Conservation (phyloP, 1,140 invertebrate genomes). For the Drosophila grimshawi region DNA sequence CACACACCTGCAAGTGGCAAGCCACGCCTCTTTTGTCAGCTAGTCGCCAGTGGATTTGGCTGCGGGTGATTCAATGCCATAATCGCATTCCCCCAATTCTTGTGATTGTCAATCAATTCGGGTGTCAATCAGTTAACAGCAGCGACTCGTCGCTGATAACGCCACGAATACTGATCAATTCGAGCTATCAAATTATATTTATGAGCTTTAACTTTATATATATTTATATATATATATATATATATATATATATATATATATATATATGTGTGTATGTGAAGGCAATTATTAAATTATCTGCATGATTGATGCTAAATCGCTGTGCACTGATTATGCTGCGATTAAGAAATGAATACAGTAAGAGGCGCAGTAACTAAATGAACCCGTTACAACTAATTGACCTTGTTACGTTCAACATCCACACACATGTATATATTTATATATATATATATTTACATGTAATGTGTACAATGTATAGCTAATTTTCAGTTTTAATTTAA, state of each 20-base stretch:
- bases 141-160: slow-evolving; percentile 70
- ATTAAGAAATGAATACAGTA: slow-evolving; percentile 31
- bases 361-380: slow-evolving; percentile 10
- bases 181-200: slow-evolving; percentile 19
- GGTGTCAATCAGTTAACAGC: slow-evolving; percentile 69
- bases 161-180: slow-evolving; percentile 5
- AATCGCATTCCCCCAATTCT: slow-evolving; percentile 16
- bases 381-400: slow-evolving; percentile 20
- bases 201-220: neutral
- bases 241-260: neutral
- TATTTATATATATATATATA: neutral
- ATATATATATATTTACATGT: neutral
- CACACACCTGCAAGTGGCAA: slow-evolving; percentile 22
- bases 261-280: neutral
- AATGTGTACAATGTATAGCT: neutral
- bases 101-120: slow-evolving; percentile 51
- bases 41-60: slow-evolving; percentile 13
- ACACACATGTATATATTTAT: neutral
- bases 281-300: neutral
- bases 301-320: slow-evolving; percentile 22
- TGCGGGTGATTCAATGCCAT: slow-evolving; percentile 39
- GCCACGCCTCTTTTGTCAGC: slow-evolving; percentile 22
- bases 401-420: slow-evolving; percentile 26
- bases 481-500: slow-evolving; percentile 29
- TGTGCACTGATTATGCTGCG: slow-evolving; percentile 46